A percentile compares a stretch with the other conserved stretches of the same genome.
These are phyloP conservation scores for Rhopalosiphum nymphaeae DNA, from an alignment of 2,888 invertebrate genomes.

Conservation along the genomic window DNA sequence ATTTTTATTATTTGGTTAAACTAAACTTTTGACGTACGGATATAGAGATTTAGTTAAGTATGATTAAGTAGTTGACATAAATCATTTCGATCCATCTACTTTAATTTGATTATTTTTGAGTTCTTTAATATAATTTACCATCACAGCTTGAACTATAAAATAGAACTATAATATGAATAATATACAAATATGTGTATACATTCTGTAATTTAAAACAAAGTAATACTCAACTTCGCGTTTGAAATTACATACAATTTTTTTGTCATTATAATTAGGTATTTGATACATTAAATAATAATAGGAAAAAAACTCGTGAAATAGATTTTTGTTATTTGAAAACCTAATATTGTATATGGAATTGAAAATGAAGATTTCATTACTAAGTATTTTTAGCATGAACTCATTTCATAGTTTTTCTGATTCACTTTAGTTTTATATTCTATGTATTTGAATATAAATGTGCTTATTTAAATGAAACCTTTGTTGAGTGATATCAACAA, in stretches of 20 bases:
- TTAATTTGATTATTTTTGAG: not conserved
- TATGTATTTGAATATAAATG: slow-evolving; percentile 59
- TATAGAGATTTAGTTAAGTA: not conserved
- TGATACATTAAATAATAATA: not conserved
- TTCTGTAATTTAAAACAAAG: not conserved
- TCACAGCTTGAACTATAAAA: not conserved
- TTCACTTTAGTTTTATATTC: slow-evolving; percentile 19
- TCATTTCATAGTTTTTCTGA: not conserved
- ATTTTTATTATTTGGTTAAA: not conserved
- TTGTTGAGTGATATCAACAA: slow-evolving; percentile 23
- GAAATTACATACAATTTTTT: not conserved
- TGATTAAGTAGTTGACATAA: slow-evolving; percentile 21
- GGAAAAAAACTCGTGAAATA: not conserved
- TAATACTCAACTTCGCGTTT: not conserved
- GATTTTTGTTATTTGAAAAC: not conserved
- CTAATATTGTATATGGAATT: slow-evolving; percentile 1
- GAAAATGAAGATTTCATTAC: slow-evolving; percentile 18
- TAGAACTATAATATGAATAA: not conserved
- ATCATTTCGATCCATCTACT: not conserved
- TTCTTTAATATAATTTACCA: not conserved
- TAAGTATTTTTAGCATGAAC: slow-evolving; percentile 1
- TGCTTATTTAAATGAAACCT: slow-evolving; percentile 33
- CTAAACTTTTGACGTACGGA: not conserved
- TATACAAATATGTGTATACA: not conserved
- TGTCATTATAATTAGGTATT: not conserved